These are phyloP conservation scores for Bolinopsis microptera DNA, from an alignment of 37 sponge, comb jelly and placozoan species.

Conservation along the genomic window DNA sequence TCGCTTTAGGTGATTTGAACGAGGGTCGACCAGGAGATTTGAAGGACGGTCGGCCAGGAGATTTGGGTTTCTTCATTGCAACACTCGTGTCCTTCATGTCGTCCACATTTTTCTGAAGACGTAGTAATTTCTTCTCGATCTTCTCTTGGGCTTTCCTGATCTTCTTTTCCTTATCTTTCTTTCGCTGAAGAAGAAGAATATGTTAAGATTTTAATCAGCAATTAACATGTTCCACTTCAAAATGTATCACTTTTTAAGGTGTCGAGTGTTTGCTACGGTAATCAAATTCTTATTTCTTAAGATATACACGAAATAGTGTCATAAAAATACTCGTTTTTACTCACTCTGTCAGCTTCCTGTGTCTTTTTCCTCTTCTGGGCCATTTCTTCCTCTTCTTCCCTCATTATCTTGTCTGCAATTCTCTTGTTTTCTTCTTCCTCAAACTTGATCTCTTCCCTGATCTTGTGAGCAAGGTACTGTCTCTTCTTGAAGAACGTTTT, in stretches of 20 bases:
- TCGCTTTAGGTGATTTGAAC: slow-evolving; percentile 6
- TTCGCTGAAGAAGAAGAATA: slow-evolving; percentile 7
- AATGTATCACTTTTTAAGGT: neutral
- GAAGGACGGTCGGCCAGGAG: slow-evolving; percentile 18
- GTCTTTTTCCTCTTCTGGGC: slow-evolving; percentile 28
- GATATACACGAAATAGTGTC: too few species aligned
- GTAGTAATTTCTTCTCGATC: slow-evolving; percentile 54
- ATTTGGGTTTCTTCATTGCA: slow-evolving; percentile 39
- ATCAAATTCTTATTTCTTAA: too few species aligned
- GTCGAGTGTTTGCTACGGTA: too few species aligned
- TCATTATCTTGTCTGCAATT: slow-evolving; percentile 53
- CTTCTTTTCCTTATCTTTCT: slow-evolving; percentile 64
- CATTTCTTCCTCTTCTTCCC: slow-evolving; percentile 49
- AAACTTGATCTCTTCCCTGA: slow-evolving; percentile 49
- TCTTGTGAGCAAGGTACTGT: slow-evolving; percentile 20
- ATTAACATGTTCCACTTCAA: neutral
- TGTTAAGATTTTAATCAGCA: neutral
- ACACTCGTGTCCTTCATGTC: slow-evolving; percentile 1
- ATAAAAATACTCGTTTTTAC: too few species aligned
- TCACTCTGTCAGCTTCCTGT: slow-evolving; percentile 17
- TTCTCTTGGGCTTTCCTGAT: slow-evolving; percentile 47
- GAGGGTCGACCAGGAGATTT: slow-evolving; percentile 21
- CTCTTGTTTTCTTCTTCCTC: slow-evolving; percentile 50
- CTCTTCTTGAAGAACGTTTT: slow-evolving; percentile 60
- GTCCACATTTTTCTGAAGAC: slow-evolving; percentile 37